Evolutionary conservation across 2,888 invertebrate species (phyloP).

Genomic region (Noctua pronuba): DNA sequence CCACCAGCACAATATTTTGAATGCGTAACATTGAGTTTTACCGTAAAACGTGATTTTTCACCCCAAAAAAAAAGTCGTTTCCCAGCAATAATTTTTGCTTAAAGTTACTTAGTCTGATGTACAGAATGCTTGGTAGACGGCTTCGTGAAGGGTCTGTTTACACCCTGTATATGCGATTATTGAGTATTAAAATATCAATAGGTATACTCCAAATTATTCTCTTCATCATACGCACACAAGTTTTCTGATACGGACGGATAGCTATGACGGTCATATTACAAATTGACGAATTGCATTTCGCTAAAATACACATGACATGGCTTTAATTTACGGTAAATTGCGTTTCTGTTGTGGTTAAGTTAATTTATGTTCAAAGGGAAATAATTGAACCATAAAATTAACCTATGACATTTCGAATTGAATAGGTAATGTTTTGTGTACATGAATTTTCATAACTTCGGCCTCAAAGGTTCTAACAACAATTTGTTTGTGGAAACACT

Average conservation of each 20-base stretch:
- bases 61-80: too few relatives aligned
- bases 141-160: too few relatives aligned
- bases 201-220: background rate
- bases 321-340: background rate
- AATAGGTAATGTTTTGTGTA: slow-evolving; percentile 7
- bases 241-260: background rate
- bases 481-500: slow-evolving; percentile 12
- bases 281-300: background rate
- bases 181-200: background rate
- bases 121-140: too few relatives aligned
- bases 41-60: too few relatives aligned
- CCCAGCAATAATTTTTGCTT: too few relatives aligned
- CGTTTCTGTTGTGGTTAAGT: background rate
- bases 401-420: slow-evolving; percentile 40
- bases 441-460: slow-evolving; percentile 18
- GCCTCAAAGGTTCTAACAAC: slow-evolving; percentile 23
- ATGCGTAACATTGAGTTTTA: too few relatives aligned
- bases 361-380: slow-evolving; percentile 12
- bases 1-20: too few relatives aligned
- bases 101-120: too few relatives aligned
- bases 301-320: background rate
- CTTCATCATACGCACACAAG: background rate
- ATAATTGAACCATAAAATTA: slow-evolving; percentile 21
- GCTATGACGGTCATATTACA: background rate
- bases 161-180: background rate